A percentile compares a stretch with the other conserved stretches of the same genome.
Evolutionary conservation across 2,113 vertebrate genomes (phyloP).

Genomic region (Anser brachyrhynchus): DNA sequence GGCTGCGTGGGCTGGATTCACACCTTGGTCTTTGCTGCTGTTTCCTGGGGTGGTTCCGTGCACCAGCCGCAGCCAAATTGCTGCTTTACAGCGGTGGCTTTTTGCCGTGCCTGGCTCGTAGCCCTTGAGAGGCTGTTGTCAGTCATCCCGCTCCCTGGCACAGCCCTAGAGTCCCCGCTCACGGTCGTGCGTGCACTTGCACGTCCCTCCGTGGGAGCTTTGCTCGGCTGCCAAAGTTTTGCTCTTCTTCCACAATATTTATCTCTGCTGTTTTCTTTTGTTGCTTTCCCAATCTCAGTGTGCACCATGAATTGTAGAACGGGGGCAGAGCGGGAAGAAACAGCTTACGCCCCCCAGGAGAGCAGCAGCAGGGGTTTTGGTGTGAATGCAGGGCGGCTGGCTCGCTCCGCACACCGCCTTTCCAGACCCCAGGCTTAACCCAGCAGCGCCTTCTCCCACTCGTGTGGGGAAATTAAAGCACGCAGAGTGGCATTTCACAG

Average conservation of each 20-base stretch:
- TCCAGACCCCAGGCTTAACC: background rate
- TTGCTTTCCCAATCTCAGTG: background rate
- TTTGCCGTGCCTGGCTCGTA: background rate
- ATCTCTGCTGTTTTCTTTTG: no score
- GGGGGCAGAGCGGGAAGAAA: background rate
- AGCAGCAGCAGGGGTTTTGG: background rate
- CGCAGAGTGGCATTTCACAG: background rate
- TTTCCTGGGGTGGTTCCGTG: background rate
- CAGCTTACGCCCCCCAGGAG: background rate
- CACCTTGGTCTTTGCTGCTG: background rate
- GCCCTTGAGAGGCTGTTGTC: background rate
- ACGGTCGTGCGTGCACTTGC: rapidly evolving
- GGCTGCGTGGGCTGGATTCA: background rate
- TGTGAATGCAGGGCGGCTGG: background rate
- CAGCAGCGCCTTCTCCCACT: background rate
- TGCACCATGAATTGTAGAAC: background rate
- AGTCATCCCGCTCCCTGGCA: background rate
- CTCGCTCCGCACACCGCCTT: background rate
- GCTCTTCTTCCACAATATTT: background rate
- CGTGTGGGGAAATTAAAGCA: background rate
- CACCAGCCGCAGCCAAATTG: background rate
- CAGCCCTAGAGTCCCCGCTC: background rate
- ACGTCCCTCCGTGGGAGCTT: rapidly evolving
- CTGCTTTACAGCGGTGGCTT: background rate
- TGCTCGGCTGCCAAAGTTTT: background rate